These are phyloP conservation scores for Probosciger aterrimus DNA, from an alignment of 2,113 vertebrate genomes.

Conservation along the genomic window DNA sequence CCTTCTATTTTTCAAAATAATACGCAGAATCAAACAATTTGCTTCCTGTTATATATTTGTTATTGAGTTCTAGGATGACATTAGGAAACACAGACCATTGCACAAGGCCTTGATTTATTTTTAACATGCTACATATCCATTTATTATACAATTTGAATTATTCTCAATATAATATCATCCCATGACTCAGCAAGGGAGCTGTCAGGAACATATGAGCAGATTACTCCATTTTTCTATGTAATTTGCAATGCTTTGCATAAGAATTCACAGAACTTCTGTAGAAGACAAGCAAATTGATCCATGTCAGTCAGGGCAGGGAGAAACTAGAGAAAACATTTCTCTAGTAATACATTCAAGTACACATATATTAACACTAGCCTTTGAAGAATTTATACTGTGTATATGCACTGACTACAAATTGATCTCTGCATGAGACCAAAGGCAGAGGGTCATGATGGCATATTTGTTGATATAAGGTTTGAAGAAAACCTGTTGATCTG, in stretches of 20 bases:
- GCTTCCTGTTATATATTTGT: not conserved
- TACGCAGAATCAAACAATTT: not conserved
- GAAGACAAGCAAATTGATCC: not conserved
- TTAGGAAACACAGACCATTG: not conserved
- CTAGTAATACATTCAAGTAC: not conserved
- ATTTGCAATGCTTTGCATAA: not conserved
- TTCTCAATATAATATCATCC: not conserved
- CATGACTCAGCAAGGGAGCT: not conserved
- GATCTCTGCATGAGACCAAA: not conserved
- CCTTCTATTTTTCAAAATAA: not conserved
- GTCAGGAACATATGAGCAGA: not conserved
- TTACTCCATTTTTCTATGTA: not conserved
- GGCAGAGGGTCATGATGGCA: not conserved
- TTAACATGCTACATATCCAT: not conserved
- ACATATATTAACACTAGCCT: not conserved
- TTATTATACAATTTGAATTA: not conserved
- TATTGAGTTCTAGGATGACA: not conserved
- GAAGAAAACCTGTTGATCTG: not conserved
- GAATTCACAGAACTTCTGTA: not conserved
- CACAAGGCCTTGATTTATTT: not conserved
- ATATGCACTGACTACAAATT: not conserved
- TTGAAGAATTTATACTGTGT: not conserved
- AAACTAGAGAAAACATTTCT: not conserved
- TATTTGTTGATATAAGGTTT: not conserved
- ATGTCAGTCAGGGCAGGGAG: not conserved